Evolutionary conservation across 1,140 invertebrate genomes (phyloP), one percentile per base, ranked within the genome.

Genomic region (Rhyzopertha dominica): DNA sequence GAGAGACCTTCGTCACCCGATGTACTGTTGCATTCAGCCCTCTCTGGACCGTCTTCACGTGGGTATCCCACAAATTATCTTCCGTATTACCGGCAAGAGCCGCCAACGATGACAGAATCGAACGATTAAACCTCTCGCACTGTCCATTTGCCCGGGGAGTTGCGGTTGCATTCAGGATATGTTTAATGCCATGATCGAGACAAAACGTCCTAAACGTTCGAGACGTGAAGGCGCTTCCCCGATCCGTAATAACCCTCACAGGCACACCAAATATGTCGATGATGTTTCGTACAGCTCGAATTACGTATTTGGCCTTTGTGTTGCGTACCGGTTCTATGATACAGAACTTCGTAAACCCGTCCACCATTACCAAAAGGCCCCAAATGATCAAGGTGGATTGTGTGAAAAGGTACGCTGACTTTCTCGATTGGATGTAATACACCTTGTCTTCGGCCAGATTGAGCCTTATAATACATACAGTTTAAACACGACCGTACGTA

Each of bases 311-410:
- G 9, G 25, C 14, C 20, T 48, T 43, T 12, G 46, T 48, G 16
- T 34, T 43, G 34, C 22, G 24, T 5, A 35, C 24, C 7, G 16
- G 5, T 17, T 35, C 28, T 4, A 34, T 4, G 17, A 43, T 24
- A 10, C 4, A 8, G 48, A 53, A 67, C 43, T 65, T 67, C 0
- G 55, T 62, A 39, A 56, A 70, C 0, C 63, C 59, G n/a, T 70
- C 67, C 0, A 70, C 43, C 0, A 54, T 50, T 1, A 64, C 65
- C 0, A 28, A 55, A 51, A 1, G 52, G 54, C 0, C 37, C 51
- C 7, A 56, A 20, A 19, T 56, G 54, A 17, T 56, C 51, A 5
- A 47, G 13, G 12, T 56, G 51, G 8, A 56, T 12, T 2, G n/a
- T 17, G 0, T 40, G 23, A 41, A 53, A 57, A 1, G 45, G 49